Percentiles rank a stretch among this genome's conserved stretches.
Conservation (phyloP, 2,797 vertebrate genomes). For the Siniperca scherzeri region DNA sequence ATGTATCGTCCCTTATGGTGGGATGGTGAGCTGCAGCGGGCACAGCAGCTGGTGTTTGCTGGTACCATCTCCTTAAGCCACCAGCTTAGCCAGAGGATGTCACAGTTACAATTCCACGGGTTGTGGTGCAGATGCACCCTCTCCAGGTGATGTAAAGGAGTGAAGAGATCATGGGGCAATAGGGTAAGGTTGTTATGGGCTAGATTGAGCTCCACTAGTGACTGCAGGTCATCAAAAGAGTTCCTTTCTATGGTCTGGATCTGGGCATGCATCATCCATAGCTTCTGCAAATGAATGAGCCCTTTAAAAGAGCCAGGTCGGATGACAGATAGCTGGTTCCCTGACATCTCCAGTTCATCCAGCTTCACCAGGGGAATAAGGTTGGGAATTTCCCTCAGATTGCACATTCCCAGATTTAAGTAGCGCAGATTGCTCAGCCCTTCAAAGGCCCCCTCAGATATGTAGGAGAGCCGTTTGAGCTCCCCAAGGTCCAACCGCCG, state of each 20-base stretch:
- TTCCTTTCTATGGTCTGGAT: conserved; percentile 99
- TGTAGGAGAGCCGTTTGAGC: conserved; percentile 97
- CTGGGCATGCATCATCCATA: conserved; percentile 99
- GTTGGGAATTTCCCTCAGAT: conserved; percentile 99
- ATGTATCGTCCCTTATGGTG: conserved; percentile 98
- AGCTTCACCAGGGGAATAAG: conserved; percentile 97
- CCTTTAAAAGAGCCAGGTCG: conserved; percentile 98
- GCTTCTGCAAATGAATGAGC: conserved; percentile 97
- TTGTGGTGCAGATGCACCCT: conserved; percentile 99
- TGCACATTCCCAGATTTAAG: conserved; percentile 99
- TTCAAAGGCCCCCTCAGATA: conserved; percentile 99
- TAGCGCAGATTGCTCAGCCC: conserved; percentile 98
- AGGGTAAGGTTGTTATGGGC: conserved; percentile 99
- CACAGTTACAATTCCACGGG: conserved; percentile 99
- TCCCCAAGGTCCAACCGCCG: conserved; percentile 97
- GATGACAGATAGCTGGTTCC: conserved; percentile 96
- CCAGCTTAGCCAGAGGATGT: conserved; percentile 99
- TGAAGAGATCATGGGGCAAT: conserved; percentile 99
- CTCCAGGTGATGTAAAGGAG: conserved; percentile 95
- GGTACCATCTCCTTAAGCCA: conserved; percentile 99
- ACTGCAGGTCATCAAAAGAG: conserved; percentile 99
- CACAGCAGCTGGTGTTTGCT: conserved; percentile 98
- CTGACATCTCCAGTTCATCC: conserved; percentile 99
- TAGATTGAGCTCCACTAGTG: conserved; percentile 97
- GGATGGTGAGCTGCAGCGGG: conserved; percentile 94